Base-by-base conservation (phyloP, 2,797 vertebrate genomes). In the Telmatherina bonti region DNA sequence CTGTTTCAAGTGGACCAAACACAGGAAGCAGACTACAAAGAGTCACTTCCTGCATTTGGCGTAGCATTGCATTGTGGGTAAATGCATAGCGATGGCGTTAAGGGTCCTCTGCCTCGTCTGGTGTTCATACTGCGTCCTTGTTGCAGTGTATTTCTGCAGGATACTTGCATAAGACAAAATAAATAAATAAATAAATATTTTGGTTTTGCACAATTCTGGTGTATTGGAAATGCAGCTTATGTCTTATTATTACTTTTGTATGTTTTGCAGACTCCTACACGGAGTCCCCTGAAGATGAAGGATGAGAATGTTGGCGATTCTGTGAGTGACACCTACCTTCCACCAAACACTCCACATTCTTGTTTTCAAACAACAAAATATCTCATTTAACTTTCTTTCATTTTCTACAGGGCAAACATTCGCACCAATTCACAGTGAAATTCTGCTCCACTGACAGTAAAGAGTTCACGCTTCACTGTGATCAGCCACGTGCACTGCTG, bases 401-500 rank as follows among this genome's bases (percentile, higher is more conserved):
- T 62, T 55, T 56, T 15, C 18, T 75, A 29, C 65, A 85, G 80
- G 62, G 0, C 0, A 2, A 0, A 51, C 71, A 76, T 56, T 24
- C 2, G 0, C 77, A 78, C 55, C 0, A 0, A 0, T 47, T 82
- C 7, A 35, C 0, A 0, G 69, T 68, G 11, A 67, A 47, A 9
- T 53, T 70, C 5, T 0, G 0, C 0, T 0, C 0, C 0, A 0
- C 0, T 11, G 15, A 0, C 0, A 0, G 0, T 0, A 0, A 26
- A 0, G 0, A 52, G 11, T 41, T 41, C 0, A 3, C 0, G 1
- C 0, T 73, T 7, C 0, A 2, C 12, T 85, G 72, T 31, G 0
- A 4, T 16, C 3, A 7, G 24, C 59, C 38, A 0, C 0, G 35
- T 7, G 78, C 74, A 0, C 65, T 83, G 1, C 38, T 85, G 0